Evolutionary conservation across 35 echinoderm and acorn worm species (phyloP).

Genomic region (Ophiothrix spiculata): DNA sequence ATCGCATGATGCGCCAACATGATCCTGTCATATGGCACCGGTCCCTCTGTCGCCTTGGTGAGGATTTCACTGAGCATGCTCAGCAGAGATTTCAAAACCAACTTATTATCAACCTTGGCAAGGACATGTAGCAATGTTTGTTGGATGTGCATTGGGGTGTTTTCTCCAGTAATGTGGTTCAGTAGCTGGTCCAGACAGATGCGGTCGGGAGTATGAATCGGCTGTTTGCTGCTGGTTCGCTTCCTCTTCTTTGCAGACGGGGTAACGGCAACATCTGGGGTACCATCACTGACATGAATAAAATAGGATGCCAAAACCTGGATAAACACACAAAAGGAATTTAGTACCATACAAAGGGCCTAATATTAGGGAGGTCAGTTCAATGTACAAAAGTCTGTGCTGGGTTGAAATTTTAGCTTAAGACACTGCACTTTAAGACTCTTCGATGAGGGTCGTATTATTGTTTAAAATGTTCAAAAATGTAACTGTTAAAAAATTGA

Average conservation of each 20-base stretch:
- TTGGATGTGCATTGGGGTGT: constrained; percentile 38
- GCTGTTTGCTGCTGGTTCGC: neutral
- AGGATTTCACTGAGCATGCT: constrained; percentile 44
- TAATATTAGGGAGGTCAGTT: too few relatives aligned
- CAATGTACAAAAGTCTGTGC: too few relatives aligned
- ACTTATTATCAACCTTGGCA: too few relatives aligned
- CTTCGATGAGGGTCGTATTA: too few relatives aligned
- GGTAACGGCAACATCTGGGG: neutral
- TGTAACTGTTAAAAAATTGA: too few relatives aligned
- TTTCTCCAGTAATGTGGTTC: constrained; percentile 16
- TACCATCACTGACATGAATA: constrained; percentile 1
- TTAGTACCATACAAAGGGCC: too few relatives aligned
- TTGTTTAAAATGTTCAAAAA: too few relatives aligned
- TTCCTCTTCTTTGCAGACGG: constrained; percentile 34
- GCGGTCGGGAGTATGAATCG: neutral
- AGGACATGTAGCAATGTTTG: too few relatives aligned
- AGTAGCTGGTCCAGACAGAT: constrained; percentile 53
- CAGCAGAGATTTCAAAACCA: constrained; percentile 36
- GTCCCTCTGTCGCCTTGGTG: neutral
- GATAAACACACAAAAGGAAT: neutral
- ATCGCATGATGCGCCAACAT: constrained; percentile 33
- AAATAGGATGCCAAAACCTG: constrained; percentile 39
- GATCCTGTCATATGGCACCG: constrained; percentile 3
- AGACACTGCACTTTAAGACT: too few relatives aligned
- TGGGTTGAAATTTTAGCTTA: too few relatives aligned